A percentile compares a stretch with the other conserved stretches of the same genome.
These are phyloP conservation scores for Pecten maximus DNA, from an alignment of 2,888 invertebrate species.

Conservation along the genomic window DNA sequence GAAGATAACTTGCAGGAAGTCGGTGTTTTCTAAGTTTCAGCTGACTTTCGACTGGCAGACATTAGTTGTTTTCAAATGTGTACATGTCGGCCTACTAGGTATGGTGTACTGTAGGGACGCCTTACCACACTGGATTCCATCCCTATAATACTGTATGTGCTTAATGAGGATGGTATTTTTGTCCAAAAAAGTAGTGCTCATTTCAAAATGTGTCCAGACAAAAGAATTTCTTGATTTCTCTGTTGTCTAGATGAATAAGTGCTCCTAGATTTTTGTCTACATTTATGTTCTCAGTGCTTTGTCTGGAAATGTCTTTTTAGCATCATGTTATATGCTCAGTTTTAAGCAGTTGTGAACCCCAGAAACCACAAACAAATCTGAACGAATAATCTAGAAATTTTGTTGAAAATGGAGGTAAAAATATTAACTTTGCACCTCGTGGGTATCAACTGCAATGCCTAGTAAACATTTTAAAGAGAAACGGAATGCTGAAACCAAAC, in stretches of 20 bases:
- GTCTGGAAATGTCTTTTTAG: background rate
- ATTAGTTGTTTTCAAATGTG: background rate
- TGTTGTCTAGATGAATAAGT: background rate
- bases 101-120: background rate
- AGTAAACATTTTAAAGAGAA: too few relatives aligned
- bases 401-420: too few relatives aligned
- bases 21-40: background rate
- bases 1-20: background rate
- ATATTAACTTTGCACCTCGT: too few relatives aligned
- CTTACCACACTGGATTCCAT: background rate
- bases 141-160: background rate
- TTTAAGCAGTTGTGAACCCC: too few relatives aligned
- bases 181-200: slow-evolving; percentile 6
- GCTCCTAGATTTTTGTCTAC: background rate
- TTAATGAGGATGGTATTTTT: background rate
- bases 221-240: background rate
- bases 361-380: background rate
- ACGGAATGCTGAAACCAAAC: too few relatives aligned
- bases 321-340: background rate
- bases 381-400: background rate
- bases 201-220: background rate
- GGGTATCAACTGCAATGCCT: too few relatives aligned
- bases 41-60: background rate
- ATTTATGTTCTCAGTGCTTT: background rate
- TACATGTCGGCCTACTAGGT: background rate